A percentile compares a stretch with the other conserved stretches of the same genome.
phyloP scores from a whole-genome alignment of 2,797 vertebrate species.

The Spinibarbus caldwelli region DNA sequence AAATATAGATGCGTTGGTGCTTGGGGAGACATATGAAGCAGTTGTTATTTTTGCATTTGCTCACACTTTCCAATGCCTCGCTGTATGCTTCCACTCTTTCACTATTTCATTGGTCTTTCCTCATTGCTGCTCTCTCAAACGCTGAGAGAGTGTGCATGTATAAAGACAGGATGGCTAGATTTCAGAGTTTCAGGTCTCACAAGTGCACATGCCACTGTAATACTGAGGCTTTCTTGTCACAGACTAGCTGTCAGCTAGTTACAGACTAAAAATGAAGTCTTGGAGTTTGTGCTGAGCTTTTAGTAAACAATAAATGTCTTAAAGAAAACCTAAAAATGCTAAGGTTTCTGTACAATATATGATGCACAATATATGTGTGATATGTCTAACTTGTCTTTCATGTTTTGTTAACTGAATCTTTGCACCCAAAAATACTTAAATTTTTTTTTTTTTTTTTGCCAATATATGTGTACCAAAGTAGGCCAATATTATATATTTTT shows the following conservation, averaged over 20 bases:
- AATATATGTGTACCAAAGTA: no score
- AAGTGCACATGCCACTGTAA: background rate
- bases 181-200: background rate
- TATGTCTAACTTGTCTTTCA: no score
- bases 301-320: background rate
- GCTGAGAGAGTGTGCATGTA: background rate
- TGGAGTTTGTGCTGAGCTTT: no score
- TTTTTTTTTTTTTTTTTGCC: no score
- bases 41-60: slow-evolving; percentile 1
- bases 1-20: background rate
- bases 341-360: background rate
- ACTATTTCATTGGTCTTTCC: background rate
- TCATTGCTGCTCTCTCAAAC: no score
- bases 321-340: background rate
- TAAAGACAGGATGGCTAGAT: background rate
- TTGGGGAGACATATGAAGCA: background rate
- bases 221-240: background rate
- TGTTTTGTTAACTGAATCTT: no score
- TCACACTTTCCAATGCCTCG: background rate
- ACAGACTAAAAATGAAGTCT: background rate
- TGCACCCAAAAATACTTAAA: no score
- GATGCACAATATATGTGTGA: background rate
- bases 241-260: background rate
- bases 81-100: background rate
- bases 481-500: no score